A percentile compares a stretch with the other conserved stretches of the same genome.
phyloP scores from a whole-genome alignment of 92 coral and sea anemone genomes.

The Porites cylindrica region DNA sequence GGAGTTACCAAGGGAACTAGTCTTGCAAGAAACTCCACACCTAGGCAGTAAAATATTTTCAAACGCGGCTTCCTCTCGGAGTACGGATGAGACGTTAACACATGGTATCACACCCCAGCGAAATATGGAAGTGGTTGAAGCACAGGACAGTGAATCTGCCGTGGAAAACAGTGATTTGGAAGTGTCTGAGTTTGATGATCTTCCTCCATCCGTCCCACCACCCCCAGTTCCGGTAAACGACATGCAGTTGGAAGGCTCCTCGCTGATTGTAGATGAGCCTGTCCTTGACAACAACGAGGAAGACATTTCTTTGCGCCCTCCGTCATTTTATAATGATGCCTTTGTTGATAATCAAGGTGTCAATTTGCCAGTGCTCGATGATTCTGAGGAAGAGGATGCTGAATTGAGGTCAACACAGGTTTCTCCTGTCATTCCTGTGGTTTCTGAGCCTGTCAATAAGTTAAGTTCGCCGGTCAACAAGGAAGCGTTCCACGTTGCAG shows the following conservation, averaged over 20 bases:
- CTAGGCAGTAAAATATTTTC: not conserved
- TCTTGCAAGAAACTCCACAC: not conserved
- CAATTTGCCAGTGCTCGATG: not conserved
- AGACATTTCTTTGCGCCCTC: constrained; percentile 1
- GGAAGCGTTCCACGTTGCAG: not conserved
- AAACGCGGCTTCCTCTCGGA: not conserved
- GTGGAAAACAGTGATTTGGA: constrained; percentile 24
- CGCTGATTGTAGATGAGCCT: not conserved
- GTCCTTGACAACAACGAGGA: not conserved
- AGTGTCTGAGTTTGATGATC: constrained; percentile 31
- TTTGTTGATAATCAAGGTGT: not conserved
- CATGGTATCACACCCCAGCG: not conserved
- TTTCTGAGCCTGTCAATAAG: not conserved
- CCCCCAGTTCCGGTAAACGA: constrained; percentile 53
- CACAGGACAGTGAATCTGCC: not conserved
- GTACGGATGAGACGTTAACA: not conserved
- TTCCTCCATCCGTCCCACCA: constrained; percentile 58
- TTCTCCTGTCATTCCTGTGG: not conserved
- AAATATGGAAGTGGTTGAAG: not conserved
- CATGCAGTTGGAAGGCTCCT: not conserved
- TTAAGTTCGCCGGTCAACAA: not conserved
- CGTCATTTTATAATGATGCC: constrained; percentile 11
- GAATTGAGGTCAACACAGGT: not conserved
- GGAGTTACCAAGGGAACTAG: constrained; percentile 13
- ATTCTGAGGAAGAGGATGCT: not conserved